Evolutionary conservation across 1,140 invertebrate genomes (phyloP).

Genomic region (Colletes gigas): DNA sequence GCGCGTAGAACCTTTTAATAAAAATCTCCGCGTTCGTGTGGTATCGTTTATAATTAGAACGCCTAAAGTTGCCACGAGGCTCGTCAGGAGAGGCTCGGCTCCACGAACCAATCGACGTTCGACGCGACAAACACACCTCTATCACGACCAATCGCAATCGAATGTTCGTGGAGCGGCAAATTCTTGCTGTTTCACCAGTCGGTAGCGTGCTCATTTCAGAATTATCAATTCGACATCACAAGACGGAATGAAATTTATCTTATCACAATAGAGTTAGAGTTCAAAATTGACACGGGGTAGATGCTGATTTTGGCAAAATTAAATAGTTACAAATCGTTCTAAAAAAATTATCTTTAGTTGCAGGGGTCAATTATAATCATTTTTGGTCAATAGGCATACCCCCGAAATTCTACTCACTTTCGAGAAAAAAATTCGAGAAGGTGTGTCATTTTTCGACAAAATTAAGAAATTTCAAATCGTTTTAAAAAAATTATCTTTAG

Average conservation of each 20-base stretch:
- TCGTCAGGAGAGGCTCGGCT: conserved; percentile 26
- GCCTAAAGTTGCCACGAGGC: conserved; percentile 6
- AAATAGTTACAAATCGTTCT: too few relatives aligned
- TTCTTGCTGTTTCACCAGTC: not conserved
- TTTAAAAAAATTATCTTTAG: too few relatives aligned
- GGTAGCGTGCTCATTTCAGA: not conserved
- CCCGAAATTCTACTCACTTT: too few relatives aligned
- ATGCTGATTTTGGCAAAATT: too few relatives aligned
- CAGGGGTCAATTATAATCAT: too few relatives aligned
- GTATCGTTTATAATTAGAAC: conserved; percentile 47
- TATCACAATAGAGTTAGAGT: too few relatives aligned
- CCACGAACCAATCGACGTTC: conserved; percentile 53
- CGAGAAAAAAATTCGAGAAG: too few relatives aligned
- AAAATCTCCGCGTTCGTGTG: conserved; percentile 15
- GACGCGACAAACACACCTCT: conserved; percentile 62
- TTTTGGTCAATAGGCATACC: too few relatives aligned
- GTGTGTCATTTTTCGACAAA: too few relatives aligned
- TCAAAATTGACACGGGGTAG: too few relatives aligned
- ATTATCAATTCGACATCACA: not conserved
- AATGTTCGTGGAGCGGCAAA: conserved; percentile 23
- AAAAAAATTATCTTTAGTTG: too few relatives aligned
- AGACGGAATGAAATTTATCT: not conserved
- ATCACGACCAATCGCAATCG: conserved; percentile 10
- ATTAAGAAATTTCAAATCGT: too few relatives aligned
- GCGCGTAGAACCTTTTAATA: not conserved